Evolutionary conservation across 2,113 vertebrate species (phyloP), one percentile per base, ranked within the genome.

Genomic region (Rissa tridactyla): DNA sequence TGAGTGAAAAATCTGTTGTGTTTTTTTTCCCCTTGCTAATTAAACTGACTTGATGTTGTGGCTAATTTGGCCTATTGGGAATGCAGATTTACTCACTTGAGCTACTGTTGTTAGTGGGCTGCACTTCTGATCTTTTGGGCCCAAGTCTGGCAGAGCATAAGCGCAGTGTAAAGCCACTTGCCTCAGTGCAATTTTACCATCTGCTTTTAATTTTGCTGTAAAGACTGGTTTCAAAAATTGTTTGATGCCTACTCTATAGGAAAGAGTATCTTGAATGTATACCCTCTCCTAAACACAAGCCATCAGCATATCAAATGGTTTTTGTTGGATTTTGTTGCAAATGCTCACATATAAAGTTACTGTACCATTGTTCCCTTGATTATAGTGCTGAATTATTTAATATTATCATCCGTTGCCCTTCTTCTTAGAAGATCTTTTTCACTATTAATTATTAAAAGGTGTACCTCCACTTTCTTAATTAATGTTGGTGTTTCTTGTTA

Each of bases 321-420:
- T 86, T 46, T 44, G 55, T 47, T 73, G 70, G 93, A 68, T 92
- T 90, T 92, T 91, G 62, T 92, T 87, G 61, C 88, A 91, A 83
- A 71, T 79, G 70, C 23, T 88, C 65, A 29, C 49, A 22, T 95
- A 78, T 96, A 62, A 82, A 89, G 88, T 96, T 94, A 95, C 96
- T 55, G 54, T 77, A 69, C 49, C 15, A 8, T 88, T 95, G 88
- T 94, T 94, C 44, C 73, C 88, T 90, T 93, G 73, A 62, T 64
- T 88, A 78, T 71, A n/a, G 25, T 54, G 52, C 61, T 97, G 82
- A 96, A 96, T 97, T 96, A 96, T 97, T 96, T 91, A 95, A 13
- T 68, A 66, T 17, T 9, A 49, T 57, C 65, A 61, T 77, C 57
- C 14, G 3, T 44, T 93, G 47, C 29, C n/a, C 9, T 46, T 38